phyloP scores from a whole-genome alignment of 2,888 invertebrate species.

The Parascotia fuliginaria region DNA sequence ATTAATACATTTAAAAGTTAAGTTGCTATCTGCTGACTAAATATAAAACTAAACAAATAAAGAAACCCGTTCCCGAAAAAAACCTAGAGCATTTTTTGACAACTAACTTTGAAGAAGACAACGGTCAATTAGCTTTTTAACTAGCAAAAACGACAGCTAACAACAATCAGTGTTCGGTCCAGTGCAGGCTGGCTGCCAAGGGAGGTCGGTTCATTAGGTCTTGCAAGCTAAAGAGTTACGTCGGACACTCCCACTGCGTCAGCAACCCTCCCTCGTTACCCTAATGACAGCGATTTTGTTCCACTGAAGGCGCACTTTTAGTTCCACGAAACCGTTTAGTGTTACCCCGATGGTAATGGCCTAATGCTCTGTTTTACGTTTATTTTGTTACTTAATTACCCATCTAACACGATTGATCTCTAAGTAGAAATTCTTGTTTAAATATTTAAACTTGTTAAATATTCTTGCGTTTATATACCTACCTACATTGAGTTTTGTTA shows the following conservation, averaged over 20 bases:
- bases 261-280: conserved; percentile 79
- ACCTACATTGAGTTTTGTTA: background rate
- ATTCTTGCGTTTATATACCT: background rate
- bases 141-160: conserved; percentile 43
- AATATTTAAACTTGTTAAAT: conserved; percentile 1
- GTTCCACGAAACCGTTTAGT: conserved; percentile 75
- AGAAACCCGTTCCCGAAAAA: background rate
- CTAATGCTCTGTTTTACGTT: conserved; percentile 69
- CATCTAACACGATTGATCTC: conserved; percentile 41
- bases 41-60: background rate
- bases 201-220: conserved; percentile 77
- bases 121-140: conserved; percentile 49
- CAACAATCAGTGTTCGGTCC: conserved; percentile 57
- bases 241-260: conserved; percentile 71
- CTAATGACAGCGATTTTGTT: conserved; percentile 83
- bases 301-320: conserved; percentile 75
- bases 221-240: conserved; percentile 71
- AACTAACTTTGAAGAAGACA: conserved; percentile 17
- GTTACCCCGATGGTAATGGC: conserved; percentile 76
- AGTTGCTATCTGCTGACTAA: too few species aligned
- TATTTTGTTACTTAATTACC: conserved; percentile 69
- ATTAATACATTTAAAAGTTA: too few species aligned
- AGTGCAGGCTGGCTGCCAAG: conserved; percentile 61
- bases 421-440: conserved; percentile 3
- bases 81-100: background rate